phyloP scores from a whole-genome alignment of 64 coral and sea anemone species.

The Catalaphyllia jardinei region DNA sequence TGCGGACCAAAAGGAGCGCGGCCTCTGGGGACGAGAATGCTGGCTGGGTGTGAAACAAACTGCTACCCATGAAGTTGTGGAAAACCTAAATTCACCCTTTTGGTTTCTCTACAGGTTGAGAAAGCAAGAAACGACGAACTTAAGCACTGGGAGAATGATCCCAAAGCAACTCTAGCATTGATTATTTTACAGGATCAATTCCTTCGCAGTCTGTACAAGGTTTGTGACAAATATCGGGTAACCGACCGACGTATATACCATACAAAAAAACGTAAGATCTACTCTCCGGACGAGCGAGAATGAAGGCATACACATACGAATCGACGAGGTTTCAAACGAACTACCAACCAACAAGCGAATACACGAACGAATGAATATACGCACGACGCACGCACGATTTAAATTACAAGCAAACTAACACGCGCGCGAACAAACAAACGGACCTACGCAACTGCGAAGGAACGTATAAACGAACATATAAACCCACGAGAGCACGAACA shows the following conservation, averaged over 20 bases:
- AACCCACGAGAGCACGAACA: no score
- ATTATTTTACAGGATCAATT: conserved; percentile 89
- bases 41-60: no score
- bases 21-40: no score
- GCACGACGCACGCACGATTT: background rate
- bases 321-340: no score
- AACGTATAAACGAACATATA: no score
- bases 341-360: no score
- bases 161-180: conserved; percentile 73
- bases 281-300: background rate
- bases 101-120: conserved; percentile 55
- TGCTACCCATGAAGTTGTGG: no score
- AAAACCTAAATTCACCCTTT: background rate
- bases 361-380: background rate
- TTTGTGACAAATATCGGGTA: background rate
- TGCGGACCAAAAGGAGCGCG: no score
- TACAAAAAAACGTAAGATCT: background rate
- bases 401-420: background rate
- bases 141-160: conserved; percentile 85
- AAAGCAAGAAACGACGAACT: conserved; percentile 73
- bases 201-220: conserved; percentile 81
- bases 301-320: no score
- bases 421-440: background rate
- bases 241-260: no score
- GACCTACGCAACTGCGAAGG: background rate